Evolutionary conservation across 2,888 invertebrate genomes (phyloP), one percentile per base, ranked within the genome.

Genomic region (Caenorhabditis sulstoni): DNA sequence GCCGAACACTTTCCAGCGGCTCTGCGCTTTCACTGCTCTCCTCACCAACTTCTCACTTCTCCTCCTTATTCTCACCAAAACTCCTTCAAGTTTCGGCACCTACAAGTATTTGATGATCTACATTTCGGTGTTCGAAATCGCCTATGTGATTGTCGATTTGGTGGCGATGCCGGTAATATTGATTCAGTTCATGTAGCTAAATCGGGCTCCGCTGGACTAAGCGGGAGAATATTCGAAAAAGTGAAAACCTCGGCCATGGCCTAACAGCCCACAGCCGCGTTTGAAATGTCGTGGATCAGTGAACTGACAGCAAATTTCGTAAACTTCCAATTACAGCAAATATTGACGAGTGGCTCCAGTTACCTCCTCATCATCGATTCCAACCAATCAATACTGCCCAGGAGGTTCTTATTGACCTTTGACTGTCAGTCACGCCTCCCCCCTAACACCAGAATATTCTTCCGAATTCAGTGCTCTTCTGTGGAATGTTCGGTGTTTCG

Each of bases 401-500:
- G 7, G 29, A 29, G 29, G 7, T 29, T 29, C 29, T 29, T 7
- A 29, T 7, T 29, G 29, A 3, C 7, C 29, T 7, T 29, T 7
- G 29, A 29, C 7, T 29, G 29, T 29, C 3, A 29, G 29, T 29
- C 29, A 29, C 29, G n/a, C n/a, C n/a, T n/a, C n/a, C n/a, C n/a
- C n/a, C n/a, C n/a, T n/a, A n/a, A n/a, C n/a, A n/a, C n/a, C n/a
- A n/a, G n/a, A n/a, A n/a, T 29, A 5, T 29, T 29, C 4, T 29
- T 5, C 7, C 29, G 29, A 29, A 29, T 64, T 11, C 52, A 64
- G 64, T 64, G 1, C 12, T 65, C 18, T 65, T 53, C 35, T 73
- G 64, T 47, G 73, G 57, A 0, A 39, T 47, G 1, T 73, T 64
- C 20, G 73, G 73, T 29, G 55, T 49, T 3, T 57, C 73, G 9